Evolutionary conservation across 1,140 invertebrate species (phyloP).

Genomic region (Zaprionus capensis): DNA sequence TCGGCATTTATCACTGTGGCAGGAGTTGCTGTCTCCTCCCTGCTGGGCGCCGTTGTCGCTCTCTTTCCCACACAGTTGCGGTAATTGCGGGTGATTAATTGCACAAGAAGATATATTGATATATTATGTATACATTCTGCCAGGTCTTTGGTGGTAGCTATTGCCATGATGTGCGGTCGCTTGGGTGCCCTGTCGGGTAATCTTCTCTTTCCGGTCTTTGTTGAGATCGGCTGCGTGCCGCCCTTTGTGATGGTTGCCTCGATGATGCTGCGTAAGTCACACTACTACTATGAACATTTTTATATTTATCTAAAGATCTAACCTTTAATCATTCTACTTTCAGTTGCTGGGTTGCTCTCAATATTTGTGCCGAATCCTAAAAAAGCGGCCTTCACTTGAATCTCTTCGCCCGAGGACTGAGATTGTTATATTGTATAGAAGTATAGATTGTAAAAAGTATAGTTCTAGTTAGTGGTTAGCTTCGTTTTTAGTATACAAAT

Average conservation of each 20-base stretch:
- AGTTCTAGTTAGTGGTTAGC: background rate
- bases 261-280: conserved; percentile 67
- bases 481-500: conserved; percentile 1
- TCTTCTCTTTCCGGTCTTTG: conserved; percentile 72
- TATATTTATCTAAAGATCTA: background rate
- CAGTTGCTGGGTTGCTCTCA: conserved; percentile 60
- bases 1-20: conserved; percentile 68
- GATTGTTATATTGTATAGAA: background rate
- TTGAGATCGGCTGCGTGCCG: conserved; percentile 77
- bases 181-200: conserved; percentile 78
- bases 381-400: conserved; percentile 60
- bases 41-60: conserved; percentile 69
- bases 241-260: conserved; percentile 77
- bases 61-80: conserved; percentile 80
- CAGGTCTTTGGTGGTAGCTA: conserved; percentile 75
- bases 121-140: background rate
- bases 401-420: background rate
- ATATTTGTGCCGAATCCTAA: conserved; percentile 64
- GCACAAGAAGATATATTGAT: background rate
- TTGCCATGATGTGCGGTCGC: conserved; percentile 79
- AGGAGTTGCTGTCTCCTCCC: conserved; percentile 71
- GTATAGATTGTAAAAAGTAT: conserved; percentile 28
- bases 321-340: conserved; percentile 15
- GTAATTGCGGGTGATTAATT: conserved; percentile 37
- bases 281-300: background rate